These are phyloP conservation scores for Heterotis niloticus DNA, from an alignment of 2,113 vertebrate genomes.

Conservation along the genomic window DNA sequence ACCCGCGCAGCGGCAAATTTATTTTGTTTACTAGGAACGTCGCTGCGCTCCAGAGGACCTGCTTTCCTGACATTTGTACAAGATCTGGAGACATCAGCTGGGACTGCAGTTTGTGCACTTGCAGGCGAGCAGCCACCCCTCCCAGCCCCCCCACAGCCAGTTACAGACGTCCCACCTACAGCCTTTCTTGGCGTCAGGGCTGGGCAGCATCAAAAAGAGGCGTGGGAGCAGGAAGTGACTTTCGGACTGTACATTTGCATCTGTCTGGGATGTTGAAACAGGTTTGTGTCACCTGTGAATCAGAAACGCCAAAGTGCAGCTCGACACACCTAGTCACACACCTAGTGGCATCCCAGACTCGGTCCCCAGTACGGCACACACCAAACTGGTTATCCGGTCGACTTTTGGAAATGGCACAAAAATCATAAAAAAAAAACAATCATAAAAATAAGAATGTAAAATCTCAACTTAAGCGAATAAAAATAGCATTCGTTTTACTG, in stretches of 20 bases:
- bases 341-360: background rate
- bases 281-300: background rate
- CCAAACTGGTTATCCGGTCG: background rate
- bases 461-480: background rate
- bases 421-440: background rate
- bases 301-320: background rate
- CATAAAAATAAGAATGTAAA: background rate
- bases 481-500: background rate
- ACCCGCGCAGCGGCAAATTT: slow-evolving; percentile 41
- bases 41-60: background rate
- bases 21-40: slow-evolving; percentile 33
- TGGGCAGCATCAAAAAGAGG: too few species aligned
- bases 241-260: background rate
- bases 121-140: too few species aligned
- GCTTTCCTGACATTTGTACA: slow-evolving; percentile 20
- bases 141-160: too few species aligned
- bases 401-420: background rate
- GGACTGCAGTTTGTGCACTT: too few species aligned
- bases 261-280: slow-evolving; percentile 14
- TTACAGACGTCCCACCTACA: too few species aligned
- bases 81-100: slow-evolving; percentile 17
- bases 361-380: background rate
- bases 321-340: too few species aligned
- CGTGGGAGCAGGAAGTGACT: background rate
- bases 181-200: too few species aligned